Evolutionary conservation across 2,888 invertebrate species (phyloP).

Genomic region (Chloroclystis v-ata): DNA sequence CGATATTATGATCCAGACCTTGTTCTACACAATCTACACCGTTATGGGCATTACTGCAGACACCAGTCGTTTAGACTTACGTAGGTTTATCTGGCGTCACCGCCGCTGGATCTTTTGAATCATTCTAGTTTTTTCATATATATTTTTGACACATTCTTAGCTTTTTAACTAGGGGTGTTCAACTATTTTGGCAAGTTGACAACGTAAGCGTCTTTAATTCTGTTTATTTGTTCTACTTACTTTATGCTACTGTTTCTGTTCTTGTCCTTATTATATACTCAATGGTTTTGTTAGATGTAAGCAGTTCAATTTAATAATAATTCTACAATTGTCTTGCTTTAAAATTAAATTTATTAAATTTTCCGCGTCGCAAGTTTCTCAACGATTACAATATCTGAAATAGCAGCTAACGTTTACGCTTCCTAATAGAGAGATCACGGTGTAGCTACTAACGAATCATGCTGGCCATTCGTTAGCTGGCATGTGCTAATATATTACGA

Average conservation of each 20-base stretch:
- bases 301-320: too few species aligned
- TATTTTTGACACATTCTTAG: too few species aligned
- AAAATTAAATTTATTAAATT: too few species aligned
- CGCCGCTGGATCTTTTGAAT: slow-evolving; percentile 32
- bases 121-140: slow-evolving; percentile 6
- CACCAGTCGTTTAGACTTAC: slow-evolving; percentile 42
- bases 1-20: slow-evolving; percentile 31
- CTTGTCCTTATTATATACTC: too few species aligned
- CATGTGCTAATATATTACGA: slow-evolving; percentile 49
- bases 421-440: slow-evolving; percentile 70
- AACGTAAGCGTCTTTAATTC: too few species aligned
- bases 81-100: slow-evolving; percentile 21
- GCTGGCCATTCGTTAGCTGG: slow-evolving; percentile 44
- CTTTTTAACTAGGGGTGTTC: too few species aligned
- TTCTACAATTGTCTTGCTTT: too few species aligned
- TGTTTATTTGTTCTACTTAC: too few species aligned
- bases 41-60: slow-evolving; percentile 48
- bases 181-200: too few species aligned
- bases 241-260: too few species aligned
- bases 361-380: slow-evolving; percentile 13
- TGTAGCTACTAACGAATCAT: slow-evolving; percentile 49
- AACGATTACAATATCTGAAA: slow-evolving; percentile 33
- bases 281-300: too few species aligned
- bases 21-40: slow-evolving; percentile 16
- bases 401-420: slow-evolving; percentile 37